Base-by-base conservation (phyloP, 1,140 invertebrate species). In the Bombus picipes region DNA sequence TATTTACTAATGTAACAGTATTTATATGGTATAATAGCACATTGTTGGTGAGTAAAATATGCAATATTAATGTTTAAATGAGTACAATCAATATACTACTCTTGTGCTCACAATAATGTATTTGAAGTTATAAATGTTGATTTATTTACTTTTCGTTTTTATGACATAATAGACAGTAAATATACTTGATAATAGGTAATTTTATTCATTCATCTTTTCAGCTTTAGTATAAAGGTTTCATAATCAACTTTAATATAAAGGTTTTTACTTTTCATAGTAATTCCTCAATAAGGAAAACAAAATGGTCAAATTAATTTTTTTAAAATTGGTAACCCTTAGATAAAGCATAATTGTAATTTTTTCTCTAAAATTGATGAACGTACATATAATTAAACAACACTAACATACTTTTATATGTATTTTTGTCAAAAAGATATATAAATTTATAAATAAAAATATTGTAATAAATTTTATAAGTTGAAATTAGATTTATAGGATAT, bases 71-170 rank as follows among this genome's bases (percentile, higher is more conserved):
- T 62, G 53, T 53, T 47, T 43, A 28, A 59, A 71, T 5, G 47
- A 80, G 41, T 70, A 66, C 41, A 81, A 43, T 62, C 37, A 57
- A 13, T 39, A 41, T 57, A 41, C 34, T 70, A 73, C 68, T 73
- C 62, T 66, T 85, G 53, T 57, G 77, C 47, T 88, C 72, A 43
- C 1, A 53, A 22, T 43, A 76, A 83, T 74, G 34, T 82, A 65
- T 76, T 73, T 47, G 41, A 87, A 85, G 84, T 93, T 93, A 93
- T 91, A 92, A 94, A 94, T 94, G 93, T 94, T 94, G 93, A 89
- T 94, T 94, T 93, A 90, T 87, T 81, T 88, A 90, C 75, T 91
- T 91, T 86, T 91, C 89, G 87, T 87, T 90, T 80, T 87, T 87
- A 89, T 86, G 78, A 90, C 81, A 86, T 72, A 89, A 88, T 91